Base-by-base conservation (phyloP, 2,113 vertebrate genomes). In the Ornithorhynchus anatinus region DNA sequence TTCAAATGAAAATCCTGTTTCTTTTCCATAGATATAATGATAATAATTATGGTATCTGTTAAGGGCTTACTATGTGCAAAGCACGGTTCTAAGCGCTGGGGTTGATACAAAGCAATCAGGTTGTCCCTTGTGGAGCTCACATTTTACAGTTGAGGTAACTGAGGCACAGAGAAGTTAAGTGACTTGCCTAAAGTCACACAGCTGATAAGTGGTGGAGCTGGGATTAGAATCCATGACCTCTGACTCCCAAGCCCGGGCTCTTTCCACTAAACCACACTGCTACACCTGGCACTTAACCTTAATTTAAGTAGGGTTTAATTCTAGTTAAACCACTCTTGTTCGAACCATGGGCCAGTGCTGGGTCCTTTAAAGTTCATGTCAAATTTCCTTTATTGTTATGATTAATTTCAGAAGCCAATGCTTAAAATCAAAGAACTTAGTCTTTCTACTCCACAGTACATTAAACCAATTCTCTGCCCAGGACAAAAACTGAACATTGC, bases 351-450 rank as follows among this genome's bases (percentile, higher is more conserved):
- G 3, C 19, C 47, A 17, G 43, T n/a, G 23, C 0, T 50, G 47
- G 57, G 57, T 73, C 33, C 67, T 60, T 69, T n/a, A 73, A 84
- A 79, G 51, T 64, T 33, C 5, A 20, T 64, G 59, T 59, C 16
- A 42, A 4, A 31, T 31, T 69, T 86, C 80, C 53, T 75, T 74
- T 57, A 56, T 48, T 72, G 20, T 25, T 35, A 36, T 85, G 64
- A 84, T 85, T 86, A 81, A 83, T 87, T 84, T 48, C 50, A 83
- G 43, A 69, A 76, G 27, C 25, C 58, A 33, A 45, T 38, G 5
- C 60, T 84, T 81, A 56, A 54, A 79, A 83, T 58, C 12, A 63
- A 33, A 53, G 36, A 10, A 2, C 17, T 39, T 69, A 19, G 42
- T 50, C 25, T 48, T 77, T 72, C 63, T 81, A 77, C 80, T 75